Evolutionary conservation across 2,797 vertebrate genomes (phyloP).

Genomic region (Aldrovandia affinis): DNA sequence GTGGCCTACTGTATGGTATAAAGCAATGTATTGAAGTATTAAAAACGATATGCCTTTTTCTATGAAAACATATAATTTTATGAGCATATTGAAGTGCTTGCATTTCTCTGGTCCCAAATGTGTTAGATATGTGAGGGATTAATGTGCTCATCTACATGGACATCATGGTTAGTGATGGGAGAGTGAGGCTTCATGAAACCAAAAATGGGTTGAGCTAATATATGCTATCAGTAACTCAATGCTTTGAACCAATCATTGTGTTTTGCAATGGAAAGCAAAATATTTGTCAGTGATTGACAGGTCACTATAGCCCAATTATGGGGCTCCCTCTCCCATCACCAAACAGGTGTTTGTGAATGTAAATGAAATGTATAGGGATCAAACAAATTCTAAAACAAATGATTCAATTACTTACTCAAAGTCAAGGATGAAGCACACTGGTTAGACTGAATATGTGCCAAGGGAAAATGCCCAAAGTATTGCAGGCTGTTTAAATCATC

Average conservation of each 20-base stretch:
- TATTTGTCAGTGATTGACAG: too few relatives aligned
- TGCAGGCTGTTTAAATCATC: not conserved
- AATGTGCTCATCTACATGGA: not conserved
- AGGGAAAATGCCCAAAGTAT: not conserved
- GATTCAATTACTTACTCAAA: not conserved
- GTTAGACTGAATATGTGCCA: not conserved
- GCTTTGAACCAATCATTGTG: too few relatives aligned
- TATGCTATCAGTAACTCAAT: too few relatives aligned
- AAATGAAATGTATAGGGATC: too few relatives aligned
- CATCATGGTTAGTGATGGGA: not conserved
- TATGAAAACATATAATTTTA: not conserved
- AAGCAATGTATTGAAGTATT: not conserved
- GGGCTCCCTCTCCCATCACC: too few relatives aligned
- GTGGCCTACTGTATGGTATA: not conserved
- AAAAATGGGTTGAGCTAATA: too few relatives aligned
- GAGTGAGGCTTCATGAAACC: too few relatives aligned
- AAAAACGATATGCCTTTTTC: not conserved
- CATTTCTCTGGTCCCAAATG: not conserved
- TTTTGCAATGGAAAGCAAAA: not conserved
- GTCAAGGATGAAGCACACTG: not conserved
- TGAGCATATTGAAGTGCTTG: not conserved
- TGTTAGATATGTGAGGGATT: not conserved
- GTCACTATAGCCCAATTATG: too few relatives aligned
- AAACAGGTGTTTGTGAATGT: too few relatives aligned
- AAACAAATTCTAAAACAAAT: too few relatives aligned